These are phyloP conservation scores for Lysandra bellargus DNA, from an alignment of 2,888 invertebrate genomes.

Conservation along the genomic window DNA sequence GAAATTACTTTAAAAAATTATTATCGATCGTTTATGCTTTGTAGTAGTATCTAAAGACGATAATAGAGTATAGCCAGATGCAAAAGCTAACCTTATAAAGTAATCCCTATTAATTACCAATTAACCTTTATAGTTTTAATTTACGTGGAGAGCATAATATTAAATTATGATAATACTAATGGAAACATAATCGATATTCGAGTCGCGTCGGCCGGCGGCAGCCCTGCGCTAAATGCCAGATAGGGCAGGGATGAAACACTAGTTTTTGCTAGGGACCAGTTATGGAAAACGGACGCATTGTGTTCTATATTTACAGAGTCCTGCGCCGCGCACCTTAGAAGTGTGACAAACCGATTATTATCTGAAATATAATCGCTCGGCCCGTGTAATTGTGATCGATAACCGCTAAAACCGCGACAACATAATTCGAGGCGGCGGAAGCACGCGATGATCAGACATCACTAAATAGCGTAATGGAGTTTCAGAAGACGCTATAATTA, in stretches of 20 bases:
- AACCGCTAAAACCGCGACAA: constrained; percentile 6
- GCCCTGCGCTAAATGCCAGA: constrained; percentile 29
- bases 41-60: not conserved
- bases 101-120: constrained; percentile 17
- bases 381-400: constrained; percentile 13
- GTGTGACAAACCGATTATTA: constrained; percentile 27
- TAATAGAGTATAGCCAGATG: constrained; percentile 1
- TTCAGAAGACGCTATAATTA: not conserved
- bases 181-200: constrained; percentile 15
- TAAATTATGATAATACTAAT: constrained; percentile 24
- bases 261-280: constrained; percentile 34
- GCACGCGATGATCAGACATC: not conserved
- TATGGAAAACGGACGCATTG: constrained; percentile 33
- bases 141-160: not conserved
- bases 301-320: constrained; percentile 29
- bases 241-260: constrained; percentile 33
- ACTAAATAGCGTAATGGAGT: not conserved
- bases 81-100: constrained; percentile 25
- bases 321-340: constrained; percentile 7
- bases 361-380: constrained; percentile 17
- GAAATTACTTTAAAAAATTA: no score
- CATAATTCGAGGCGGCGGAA: not conserved
- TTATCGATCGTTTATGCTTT: not conserved
- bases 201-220: constrained; percentile 13
- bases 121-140: constrained; percentile 12